Base-by-base conservation (phyloP, 2,113 vertebrate genomes). In the Sceloporus tristichus region DNA sequence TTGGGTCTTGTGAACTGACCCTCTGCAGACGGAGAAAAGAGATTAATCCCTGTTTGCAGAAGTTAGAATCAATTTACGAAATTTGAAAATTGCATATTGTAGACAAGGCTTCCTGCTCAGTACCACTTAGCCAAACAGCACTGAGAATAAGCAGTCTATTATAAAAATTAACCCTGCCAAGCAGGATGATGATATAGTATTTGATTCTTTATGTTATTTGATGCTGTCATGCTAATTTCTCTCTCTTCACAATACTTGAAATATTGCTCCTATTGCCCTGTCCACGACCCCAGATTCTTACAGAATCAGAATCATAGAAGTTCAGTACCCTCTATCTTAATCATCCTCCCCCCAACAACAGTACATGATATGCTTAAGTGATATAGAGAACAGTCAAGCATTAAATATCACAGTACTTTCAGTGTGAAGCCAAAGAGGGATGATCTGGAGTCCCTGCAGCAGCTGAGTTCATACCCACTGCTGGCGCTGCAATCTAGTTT, bases 401-500 rank as follows among this genome's bases (percentile, higher is more conserved):
- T 27, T 70, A 88, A 78, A 27, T 38, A 70, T 73, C 14, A 38
- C 7, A 10, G 27, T 34, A 84, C 38, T 56, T 84, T 85, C 79
- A 82, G 11, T 70, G 34, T 80, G 0, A 82, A 75, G 21, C 80
- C 83, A 86, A 82, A 56, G 87, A n/a, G 83, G 82, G 13, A 4
- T 62, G 38, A 54, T 89, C 89, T 84, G 65, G 86, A 9, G 73
- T n/a, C n/a, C 38, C 18, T 14, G 62, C 79, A 25, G 34, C 19
- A 91, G 66, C 66, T 82, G 85, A 90, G 40, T 87, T 56, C 56
- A 81, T 75, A 75, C 29, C 68, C 54, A 54, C 54, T 42, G 53
- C 66, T 62, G 76, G n/a, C 19, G 34, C 79, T 56, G 66, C 75
- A 85, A 10, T 25, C 38, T 1, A 84, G 11, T 65, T 78, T 48